Evolutionary conservation across 1,140 invertebrate genomes (phyloP).

Genomic region (Drosophila pectinifera): DNA sequence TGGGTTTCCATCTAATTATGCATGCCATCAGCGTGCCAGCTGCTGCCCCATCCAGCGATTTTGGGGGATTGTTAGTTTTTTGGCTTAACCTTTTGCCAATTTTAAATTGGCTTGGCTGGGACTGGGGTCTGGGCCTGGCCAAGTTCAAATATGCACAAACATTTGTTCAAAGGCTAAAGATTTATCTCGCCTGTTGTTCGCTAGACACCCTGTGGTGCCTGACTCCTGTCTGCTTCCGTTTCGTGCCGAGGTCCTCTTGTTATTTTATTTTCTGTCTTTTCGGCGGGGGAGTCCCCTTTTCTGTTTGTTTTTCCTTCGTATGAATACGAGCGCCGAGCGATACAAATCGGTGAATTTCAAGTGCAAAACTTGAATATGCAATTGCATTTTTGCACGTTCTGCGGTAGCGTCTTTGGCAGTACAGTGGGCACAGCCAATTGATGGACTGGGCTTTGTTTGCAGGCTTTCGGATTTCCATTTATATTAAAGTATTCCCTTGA

Average conservation of each 20-base stretch:
- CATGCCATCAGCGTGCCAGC: conserved; percentile 67
- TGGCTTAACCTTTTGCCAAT: conserved; percentile 81
- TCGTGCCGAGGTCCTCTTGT: conserved; percentile 30
- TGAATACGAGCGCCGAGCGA: conserved; percentile 70
- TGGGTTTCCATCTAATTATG: conserved; percentile 67
- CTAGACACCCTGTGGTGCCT: conserved; percentile 74
- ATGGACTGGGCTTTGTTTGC: conserved; percentile 15
- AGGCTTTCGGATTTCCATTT: conserved; percentile 52
- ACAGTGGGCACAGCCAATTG: conserved; percentile 34
- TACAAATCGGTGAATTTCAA: conserved; percentile 82
- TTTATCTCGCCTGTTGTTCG: conserved; percentile 74
- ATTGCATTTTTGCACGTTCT: conserved; percentile 69
- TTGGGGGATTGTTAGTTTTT: conserved; percentile 70
- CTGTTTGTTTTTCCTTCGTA: conserved; percentile 40
- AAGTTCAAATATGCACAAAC: conserved; percentile 83
- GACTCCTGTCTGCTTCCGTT: conserved; percentile 66
- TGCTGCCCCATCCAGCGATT: not conserved
- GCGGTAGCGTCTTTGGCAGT: conserved; percentile 18
- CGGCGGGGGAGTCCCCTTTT: conserved; percentile 8
- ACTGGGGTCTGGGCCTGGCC: conserved; percentile 33
- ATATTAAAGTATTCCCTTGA: conserved; percentile 43
- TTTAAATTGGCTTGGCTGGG: conserved; percentile 70
- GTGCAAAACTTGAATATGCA: conserved; percentile 82
- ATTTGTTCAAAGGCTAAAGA: conserved; percentile 82
- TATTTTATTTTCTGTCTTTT: conserved; percentile 1